Conservation (phyloP, 1,140 invertebrate genomes). For the Magallana ariakensis region DNA sequence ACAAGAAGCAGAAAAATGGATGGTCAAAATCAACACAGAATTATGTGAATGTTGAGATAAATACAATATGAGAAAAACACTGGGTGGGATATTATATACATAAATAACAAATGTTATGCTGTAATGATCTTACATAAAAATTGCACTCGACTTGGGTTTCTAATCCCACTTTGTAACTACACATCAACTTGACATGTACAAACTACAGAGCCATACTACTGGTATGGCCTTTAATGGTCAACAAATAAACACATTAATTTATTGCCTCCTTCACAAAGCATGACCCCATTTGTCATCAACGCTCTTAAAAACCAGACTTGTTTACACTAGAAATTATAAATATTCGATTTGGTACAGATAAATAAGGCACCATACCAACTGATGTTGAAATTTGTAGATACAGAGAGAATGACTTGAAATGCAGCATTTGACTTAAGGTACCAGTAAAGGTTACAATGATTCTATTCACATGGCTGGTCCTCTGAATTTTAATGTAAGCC, state of each 20-base stretch:
- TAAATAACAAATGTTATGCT: not conserved
- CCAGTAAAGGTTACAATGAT: not conserved
- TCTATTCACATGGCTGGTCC: no score
- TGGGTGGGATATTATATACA: constrained; percentile 17
- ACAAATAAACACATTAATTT: not conserved
- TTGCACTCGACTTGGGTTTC: constrained; percentile 2
- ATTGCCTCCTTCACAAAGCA: not conserved
- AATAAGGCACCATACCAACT: constrained; percentile 9
- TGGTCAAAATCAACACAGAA: no score
- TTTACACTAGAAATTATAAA: not conserved
- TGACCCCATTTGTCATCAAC: not conserved
- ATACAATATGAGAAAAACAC: not conserved
- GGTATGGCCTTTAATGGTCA: not conserved
- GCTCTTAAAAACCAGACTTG: not conserved
- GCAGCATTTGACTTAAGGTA: not conserved
- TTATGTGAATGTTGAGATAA: no score
- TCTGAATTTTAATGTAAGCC: no score
- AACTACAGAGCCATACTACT: not conserved
- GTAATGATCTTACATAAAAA: not conserved
- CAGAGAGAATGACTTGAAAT: not conserved
- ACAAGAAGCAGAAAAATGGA: no score
- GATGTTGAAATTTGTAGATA: not conserved
- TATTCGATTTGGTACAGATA: not conserved
- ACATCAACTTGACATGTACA: not conserved
- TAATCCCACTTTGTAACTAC: not conserved